Percentiles rank a stretch among this genome's conserved stretches.
Conservation (phyloP, 2,113 vertebrate genomes). For the Dromas ardeola region DNA sequence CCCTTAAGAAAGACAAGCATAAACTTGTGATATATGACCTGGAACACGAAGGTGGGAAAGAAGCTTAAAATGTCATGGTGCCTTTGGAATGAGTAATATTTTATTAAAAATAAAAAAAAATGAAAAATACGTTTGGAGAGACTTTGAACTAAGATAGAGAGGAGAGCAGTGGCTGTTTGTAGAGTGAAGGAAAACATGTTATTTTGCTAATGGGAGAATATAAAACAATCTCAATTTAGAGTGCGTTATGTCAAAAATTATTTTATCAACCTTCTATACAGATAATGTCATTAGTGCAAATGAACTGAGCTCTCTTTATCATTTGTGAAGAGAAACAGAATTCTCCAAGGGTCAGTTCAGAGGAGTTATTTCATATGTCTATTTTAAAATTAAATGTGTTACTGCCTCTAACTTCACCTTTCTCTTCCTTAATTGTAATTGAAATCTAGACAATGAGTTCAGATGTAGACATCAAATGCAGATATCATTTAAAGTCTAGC, state of each 20-base stretch:
- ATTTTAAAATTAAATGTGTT: not conserved
- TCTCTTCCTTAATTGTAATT: not conserved
- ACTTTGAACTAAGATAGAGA: not conserved
- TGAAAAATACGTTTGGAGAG: not conserved
- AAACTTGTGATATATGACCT: not conserved
- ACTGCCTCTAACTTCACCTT: not conserved
- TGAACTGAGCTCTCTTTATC: not conserved
- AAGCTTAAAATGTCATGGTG: not conserved
- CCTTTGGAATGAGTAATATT: not conserved
- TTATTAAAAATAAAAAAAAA: not conserved
- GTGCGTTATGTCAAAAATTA: accelerated
- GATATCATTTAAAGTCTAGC: not conserved
- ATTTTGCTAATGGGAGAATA: not conserved
- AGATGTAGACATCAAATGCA: not conserved
- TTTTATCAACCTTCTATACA: not conserved
- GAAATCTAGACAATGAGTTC: not conserved
- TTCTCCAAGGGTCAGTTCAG: not conserved
- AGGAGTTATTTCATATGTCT: not conserved
- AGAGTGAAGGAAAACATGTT: not conserved
- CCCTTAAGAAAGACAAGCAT: not conserved
- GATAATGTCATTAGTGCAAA: not conserved
- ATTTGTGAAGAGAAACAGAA: not conserved
- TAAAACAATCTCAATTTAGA: not conserved
- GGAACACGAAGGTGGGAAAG: not conserved
- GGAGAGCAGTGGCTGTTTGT: not conserved